These are phyloP conservation scores for Holothuria leucospilota DNA, from an alignment of 53 echinoderm and acorn worm species.

Conservation along the genomic window DNA sequence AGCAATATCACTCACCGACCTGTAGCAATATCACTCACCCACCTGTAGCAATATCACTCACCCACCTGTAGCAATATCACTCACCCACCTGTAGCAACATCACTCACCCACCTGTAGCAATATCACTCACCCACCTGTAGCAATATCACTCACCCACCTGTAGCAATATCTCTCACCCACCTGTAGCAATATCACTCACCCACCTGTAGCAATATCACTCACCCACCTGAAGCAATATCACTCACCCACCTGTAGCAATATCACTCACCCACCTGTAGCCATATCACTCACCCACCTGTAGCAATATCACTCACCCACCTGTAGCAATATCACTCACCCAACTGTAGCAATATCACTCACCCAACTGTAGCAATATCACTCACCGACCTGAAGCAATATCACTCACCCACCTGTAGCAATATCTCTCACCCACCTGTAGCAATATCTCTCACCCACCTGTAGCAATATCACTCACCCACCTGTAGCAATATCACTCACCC, in stretches of 20 bases:
- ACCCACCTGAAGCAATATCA: too few relatives aligned
- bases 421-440: constrained; percentile 67
- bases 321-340: constrained; percentile 51
- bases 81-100: constrained; percentile 35
- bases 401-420: too few relatives aligned
- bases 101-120: constrained; percentile 36
- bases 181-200: constrained; percentile 40
- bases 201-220: neutral
- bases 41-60: neutral
- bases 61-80: constrained; percentile 4
- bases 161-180: too few relatives aligned
- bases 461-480: constrained; percentile 38
- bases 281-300: too few relatives aligned
- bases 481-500: constrained; percentile 40
- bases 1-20: constrained; percentile 51
- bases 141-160: constrained; percentile 57
- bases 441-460: too few relatives aligned
- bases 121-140: constrained; percentile 37
- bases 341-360: too few relatives aligned
- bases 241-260: too few relatives aligned
- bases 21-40: too few relatives aligned
- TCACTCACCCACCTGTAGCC: too few relatives aligned
- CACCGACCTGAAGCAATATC: too few relatives aligned
- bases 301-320: constrained; percentile 37
- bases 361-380: too few relatives aligned